phyloP scores from a whole-genome alignment of 2,888 invertebrate genomes.

The Acanthoscelides obtectus region DNA sequence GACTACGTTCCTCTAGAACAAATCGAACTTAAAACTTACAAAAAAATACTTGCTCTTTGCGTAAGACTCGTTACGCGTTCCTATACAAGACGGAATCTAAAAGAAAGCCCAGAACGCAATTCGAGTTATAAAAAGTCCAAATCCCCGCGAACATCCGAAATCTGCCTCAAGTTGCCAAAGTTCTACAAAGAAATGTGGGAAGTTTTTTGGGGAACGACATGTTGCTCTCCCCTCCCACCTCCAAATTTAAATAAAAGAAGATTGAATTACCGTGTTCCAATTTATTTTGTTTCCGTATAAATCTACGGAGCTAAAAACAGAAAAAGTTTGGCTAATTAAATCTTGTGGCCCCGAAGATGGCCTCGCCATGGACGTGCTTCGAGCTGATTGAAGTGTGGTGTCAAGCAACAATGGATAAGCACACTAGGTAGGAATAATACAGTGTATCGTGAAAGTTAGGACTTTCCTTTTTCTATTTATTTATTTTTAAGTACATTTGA shows the following conservation, averaged over 20 bases:
- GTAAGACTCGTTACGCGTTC: too few relatives aligned
- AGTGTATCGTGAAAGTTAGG: too few relatives aligned
- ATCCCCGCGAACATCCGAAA: neutral
- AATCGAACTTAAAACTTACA: too few relatives aligned
- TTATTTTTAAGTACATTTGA: too few relatives aligned
- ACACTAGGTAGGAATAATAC: too few relatives aligned
- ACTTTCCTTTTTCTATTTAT: too few relatives aligned
- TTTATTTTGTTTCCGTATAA: slow-evolving; percentile 2
- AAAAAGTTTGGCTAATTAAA: slow-evolving; percentile 5
- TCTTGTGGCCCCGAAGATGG: neutral
- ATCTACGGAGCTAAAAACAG: neutral
- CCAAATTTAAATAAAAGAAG: slow-evolving; percentile 25
- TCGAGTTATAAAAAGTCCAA: neutral
- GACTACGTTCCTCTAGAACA: too few relatives aligned
- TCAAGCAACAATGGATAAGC: too few relatives aligned
- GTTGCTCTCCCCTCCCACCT: neutral
- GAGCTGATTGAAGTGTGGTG: too few relatives aligned
- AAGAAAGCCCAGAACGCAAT: neutral
- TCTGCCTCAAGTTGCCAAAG: neutral
- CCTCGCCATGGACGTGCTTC: neutral
- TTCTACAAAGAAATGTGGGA: neutral
- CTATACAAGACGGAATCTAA: neutral
- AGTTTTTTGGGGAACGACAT: neutral
- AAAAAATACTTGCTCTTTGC: neutral
- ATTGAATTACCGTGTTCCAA: slow-evolving; percentile 3